Conservation (phyloP, 2,888 invertebrate species). For the Acanthopleura granulata region DNA sequence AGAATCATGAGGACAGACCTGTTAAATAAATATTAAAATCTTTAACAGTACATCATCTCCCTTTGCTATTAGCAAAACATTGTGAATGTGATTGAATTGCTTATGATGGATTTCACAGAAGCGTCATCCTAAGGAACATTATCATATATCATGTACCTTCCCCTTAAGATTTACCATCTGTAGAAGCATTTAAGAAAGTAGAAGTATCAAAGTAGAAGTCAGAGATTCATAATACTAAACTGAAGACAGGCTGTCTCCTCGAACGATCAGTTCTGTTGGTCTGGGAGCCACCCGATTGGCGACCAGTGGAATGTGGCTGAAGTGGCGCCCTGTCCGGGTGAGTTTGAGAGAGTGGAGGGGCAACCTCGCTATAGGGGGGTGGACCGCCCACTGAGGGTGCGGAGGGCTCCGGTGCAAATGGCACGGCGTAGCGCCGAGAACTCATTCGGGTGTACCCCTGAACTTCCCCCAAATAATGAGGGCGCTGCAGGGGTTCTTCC, state of each 20-base stretch:
- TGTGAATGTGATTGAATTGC: no score
- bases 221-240: slow-evolving; percentile 1
- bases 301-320: background rate
- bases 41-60: no score
- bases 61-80: no score
- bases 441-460: background rate
- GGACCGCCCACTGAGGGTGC: slow-evolving; percentile 5
- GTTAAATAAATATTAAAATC: no score
- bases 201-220: no score
- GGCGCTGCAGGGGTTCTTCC: slow-evolving; percentile 13
- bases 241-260: slow-evolving; percentile 4
- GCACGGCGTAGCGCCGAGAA: background rate
- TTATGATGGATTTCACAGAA: no score
- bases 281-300: background rate
- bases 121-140: no score
- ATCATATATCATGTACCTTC: no score
- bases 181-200: no score
- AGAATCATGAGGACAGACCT: no score
- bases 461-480: background rate
- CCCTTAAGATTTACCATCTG: no score
- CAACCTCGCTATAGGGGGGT: background rate
- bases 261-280: background rate
- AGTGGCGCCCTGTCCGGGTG: background rate
- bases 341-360: background rate
- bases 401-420: background rate